These are phyloP conservation scores for Oscheius sp. DNA, from an alignment of 2,888 invertebrate genomes.

Conservation along the genomic window DNA sequence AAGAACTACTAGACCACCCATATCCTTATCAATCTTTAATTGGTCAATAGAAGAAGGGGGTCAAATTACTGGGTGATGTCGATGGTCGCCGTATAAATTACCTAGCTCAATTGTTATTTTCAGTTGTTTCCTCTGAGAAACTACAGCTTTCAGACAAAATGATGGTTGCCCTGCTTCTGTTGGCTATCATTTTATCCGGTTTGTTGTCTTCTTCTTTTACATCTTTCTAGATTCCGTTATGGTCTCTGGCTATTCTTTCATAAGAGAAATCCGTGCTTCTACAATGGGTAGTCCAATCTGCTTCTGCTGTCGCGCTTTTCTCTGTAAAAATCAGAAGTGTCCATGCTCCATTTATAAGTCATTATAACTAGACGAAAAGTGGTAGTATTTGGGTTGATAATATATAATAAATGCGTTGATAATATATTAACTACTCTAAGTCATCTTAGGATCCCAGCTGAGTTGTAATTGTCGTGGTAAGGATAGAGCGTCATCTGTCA, in stretches of 20 bases:
- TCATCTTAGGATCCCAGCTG: too few relatives aligned
- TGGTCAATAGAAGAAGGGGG: not conserved
- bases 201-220: not conserved
- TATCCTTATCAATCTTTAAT: too few relatives aligned
- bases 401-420: too few relatives aligned
- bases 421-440: too few relatives aligned
- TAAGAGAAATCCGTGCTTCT: too few relatives aligned
- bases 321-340: conserved; percentile 1
- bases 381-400: too few relatives aligned
- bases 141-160: not conserved
- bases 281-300: not conserved
- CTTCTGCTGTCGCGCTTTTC: conserved; percentile 21
- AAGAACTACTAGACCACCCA: too few relatives aligned
- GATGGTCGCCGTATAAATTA: conserved; percentile 6
- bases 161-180: not conserved
- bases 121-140: not conserved
- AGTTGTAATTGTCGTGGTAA: too few relatives aligned
- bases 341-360: conserved; percentile 13
- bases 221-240: too few relatives aligned
- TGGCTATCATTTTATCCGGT: not conserved
- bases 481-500: not conserved
- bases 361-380: not conserved
- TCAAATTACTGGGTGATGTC: conserved; percentile 25
- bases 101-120: conserved; percentile 1
- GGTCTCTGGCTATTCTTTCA: too few relatives aligned